Conservation (phyloP, 1,140 invertebrate species). For the Colletes latitarsis region DNA sequence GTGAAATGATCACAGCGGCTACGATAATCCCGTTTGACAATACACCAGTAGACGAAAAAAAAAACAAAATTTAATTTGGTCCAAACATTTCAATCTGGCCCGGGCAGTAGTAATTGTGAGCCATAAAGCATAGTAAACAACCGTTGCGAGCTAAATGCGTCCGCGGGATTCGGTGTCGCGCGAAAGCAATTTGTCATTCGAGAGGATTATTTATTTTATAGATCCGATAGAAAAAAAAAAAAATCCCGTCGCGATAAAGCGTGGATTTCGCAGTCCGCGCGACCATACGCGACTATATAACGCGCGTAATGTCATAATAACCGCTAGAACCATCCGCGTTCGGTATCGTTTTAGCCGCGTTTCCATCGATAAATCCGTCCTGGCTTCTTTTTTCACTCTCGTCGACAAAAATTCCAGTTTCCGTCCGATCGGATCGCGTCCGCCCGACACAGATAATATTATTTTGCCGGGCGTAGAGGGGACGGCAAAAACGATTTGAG, state of each 20-base stretch:
- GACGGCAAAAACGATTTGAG: slow-evolving; percentile 32
- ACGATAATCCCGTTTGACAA: too few species aligned
- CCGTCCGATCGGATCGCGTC: slow-evolving; percentile 7
- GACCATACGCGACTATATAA: slow-evolving; percentile 8
- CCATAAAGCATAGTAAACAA: slow-evolving; percentile 5
- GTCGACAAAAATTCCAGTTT: neutral
- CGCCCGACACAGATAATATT: slow-evolving; percentile 37
- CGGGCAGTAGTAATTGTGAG: neutral
- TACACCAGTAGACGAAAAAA: too few species aligned
- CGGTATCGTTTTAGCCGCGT: slow-evolving; percentile 1
- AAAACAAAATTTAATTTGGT: neutral
- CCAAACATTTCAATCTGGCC: neutral
- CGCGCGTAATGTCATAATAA: slow-evolving; percentile 29
- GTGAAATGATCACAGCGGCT: too few species aligned
- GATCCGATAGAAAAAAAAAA: slow-evolving; percentile 1
- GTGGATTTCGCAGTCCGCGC: neutral
- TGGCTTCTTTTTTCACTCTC: neutral
- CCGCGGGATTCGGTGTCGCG: neutral
- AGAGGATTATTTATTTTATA: slow-evolving; percentile 14
- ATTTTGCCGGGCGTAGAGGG: slow-evolving; percentile 11
- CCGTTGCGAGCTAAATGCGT: neutral
- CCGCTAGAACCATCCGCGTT: neutral
- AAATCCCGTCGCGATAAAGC: neutral
- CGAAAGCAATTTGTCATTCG: slow-evolving; percentile 14
- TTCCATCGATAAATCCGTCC: slow-evolving; percentile 8